Percentiles rank a stretch among this genome's conserved stretches.
These are phyloP conservation scores for Polypterus senegalus DNA, from an alignment of 2,113 vertebrate species.

Conservation along the genomic window DNA sequence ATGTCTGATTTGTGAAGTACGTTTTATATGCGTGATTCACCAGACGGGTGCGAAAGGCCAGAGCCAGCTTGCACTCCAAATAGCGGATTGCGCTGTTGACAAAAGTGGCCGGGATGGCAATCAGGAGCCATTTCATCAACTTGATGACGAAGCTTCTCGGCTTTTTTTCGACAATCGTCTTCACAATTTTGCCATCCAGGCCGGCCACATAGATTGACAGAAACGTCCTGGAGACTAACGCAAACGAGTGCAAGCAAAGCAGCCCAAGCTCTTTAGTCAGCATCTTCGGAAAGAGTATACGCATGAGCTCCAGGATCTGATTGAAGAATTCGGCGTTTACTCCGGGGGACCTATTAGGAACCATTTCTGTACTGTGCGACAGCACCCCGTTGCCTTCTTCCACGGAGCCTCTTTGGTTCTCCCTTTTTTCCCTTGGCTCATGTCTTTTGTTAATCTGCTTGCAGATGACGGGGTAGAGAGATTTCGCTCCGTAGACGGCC, in stretches of 20 bases:
- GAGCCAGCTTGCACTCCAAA: conserved; percentile 85
- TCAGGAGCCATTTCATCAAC: conserved; percentile 84
- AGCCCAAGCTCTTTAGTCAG: conserved; percentile 71
- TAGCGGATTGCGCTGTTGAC: conserved; percentile 95
- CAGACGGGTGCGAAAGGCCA: conserved; percentile 87
- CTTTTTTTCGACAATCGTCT: conserved; percentile 87
- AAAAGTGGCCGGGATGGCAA: conserved; percentile 92
- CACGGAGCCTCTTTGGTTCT: background rate
- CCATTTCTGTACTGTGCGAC: conserved; percentile 3
- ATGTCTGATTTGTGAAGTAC: conserved; percentile 88
- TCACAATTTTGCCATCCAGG: conserved; percentile 90
- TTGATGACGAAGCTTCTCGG: conserved; percentile 71
- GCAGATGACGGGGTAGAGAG: conserved; percentile 67
- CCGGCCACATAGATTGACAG: conserved; percentile 91
- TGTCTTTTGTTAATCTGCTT: conserved; percentile 38
- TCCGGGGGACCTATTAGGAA: conserved; percentile 45
- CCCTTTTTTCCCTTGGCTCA: conserved; percentile 1
- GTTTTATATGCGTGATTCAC: conserved; percentile 81
- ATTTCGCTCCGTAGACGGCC: conserved; percentile 66
- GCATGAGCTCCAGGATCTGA: conserved; percentile 74
- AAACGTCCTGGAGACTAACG: conserved; percentile 90
- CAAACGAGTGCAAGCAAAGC: conserved; percentile 79
- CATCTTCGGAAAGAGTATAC: conserved; percentile 77
- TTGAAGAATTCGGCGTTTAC: conserved; percentile 72
- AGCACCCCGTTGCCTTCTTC: conserved; percentile 38